A percentile compares a stretch with the other conserved stretches of the same genome.
Evolutionary conservation across 2,888 invertebrate genomes (phyloP).

Genomic region (Coecobrya sp.): DNA sequence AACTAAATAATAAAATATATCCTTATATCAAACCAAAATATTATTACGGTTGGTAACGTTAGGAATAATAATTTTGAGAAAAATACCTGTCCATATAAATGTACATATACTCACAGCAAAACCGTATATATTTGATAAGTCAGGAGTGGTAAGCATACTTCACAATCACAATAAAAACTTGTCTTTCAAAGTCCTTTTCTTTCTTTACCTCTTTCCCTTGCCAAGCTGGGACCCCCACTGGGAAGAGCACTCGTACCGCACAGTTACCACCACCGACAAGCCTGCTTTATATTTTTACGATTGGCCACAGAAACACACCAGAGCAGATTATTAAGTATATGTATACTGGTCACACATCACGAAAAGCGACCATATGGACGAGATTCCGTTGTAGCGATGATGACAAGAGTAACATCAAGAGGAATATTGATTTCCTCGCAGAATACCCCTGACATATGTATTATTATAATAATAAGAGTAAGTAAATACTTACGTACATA

Average conservation of each 20-base stretch:
- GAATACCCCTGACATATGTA: not conserved
- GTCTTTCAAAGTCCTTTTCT: not conserved
- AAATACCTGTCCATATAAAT: not conserved
- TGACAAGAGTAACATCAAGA: not conserved
- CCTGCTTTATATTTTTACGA: conserved; percentile 11
- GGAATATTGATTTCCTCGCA: conserved; percentile 26
- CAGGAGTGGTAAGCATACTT: not conserved
- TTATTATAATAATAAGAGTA: not conserved
- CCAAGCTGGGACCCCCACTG: not conserved
- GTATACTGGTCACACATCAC: not conserved
- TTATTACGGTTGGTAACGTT: not conserved
- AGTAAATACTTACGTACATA: not conserved
- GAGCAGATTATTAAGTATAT: not conserved
- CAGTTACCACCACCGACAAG: conserved; percentile 10
- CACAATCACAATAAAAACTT: conserved; percentile 20
- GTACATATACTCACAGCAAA: not conserved
- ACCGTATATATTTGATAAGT: too few species aligned
- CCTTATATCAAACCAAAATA: not conserved
- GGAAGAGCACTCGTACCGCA: conserved; percentile 3
- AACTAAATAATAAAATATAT: not conserved
- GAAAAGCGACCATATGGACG: not conserved
- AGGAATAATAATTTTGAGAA: not conserved
- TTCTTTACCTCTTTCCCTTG: not conserved
- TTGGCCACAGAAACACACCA: not conserved
- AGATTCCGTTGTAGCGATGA: not conserved